Evolutionary conservation across 2,888 invertebrate genomes (phyloP), one percentile per base, ranked within the genome.

Genomic region (Dicranocentrus wangi): DNA sequence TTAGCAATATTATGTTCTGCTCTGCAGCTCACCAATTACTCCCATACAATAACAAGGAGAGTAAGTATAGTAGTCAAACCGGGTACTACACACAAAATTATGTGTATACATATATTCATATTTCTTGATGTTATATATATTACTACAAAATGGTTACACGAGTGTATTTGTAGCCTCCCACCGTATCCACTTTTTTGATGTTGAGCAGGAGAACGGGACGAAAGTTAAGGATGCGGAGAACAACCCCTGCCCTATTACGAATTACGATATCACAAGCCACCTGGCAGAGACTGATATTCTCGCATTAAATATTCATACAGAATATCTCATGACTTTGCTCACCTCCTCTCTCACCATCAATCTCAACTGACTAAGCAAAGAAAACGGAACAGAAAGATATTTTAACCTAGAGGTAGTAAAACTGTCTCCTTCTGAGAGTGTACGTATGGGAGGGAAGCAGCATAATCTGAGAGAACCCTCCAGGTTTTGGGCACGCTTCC

Each of bases 231-330:
- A 51, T 47, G 68, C 8, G 17, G 28, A 19, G 51, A 28, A 28
- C 68, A 32, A 2, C 2, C 17, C 32, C 32, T 17, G 28, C 65
- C 13, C 42, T 25, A 23, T 65, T 65, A 65, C 65, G 65, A 65
- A 65, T 65, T 65, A 65, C 65, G 43, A 65, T 65, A 65, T 65
- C 65, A 65, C 69, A 55, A 69, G 70, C 70, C 77, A 77, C 77
- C 63, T 77, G 77, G 77, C 77, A 77, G 63, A 77, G 77, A 77
- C 77, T 77, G 77, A 77, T 77, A 70, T 77, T 70, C 70, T 61
- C 77, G 70, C 77, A 77, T 77, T 77, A 77, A 77, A 77, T 77
- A 77, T 77, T 77, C 77, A 77, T 77, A 70, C 63, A 70, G 77
- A 53, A 69, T 63, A 70, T 63, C 77, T 70, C 77, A 69, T 47